Evolutionary conservation across 2,797 vertebrate genomes (phyloP).

Genomic region (Melopsittacus undulatus): DNA sequence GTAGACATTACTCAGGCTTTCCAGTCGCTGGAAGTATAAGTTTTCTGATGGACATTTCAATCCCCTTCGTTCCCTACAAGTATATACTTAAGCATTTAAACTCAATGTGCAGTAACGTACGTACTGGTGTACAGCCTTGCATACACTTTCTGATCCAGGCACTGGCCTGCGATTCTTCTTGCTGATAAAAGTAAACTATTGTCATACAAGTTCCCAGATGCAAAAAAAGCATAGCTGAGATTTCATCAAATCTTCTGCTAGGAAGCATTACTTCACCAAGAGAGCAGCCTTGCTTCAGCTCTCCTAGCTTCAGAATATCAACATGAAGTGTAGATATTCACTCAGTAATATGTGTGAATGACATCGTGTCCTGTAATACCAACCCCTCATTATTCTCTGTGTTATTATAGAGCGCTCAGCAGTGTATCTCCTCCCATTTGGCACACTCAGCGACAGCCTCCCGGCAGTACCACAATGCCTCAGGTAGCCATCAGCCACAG

Average conservation of each 20-base stretch:
- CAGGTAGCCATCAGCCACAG: slow-evolving; percentile 56
- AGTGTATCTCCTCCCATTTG: slow-evolving; percentile 52
- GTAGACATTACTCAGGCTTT: not conserved
- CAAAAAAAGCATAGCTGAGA: not conserved
- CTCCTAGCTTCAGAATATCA: not conserved
- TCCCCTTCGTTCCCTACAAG: not conserved
- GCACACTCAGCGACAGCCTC: slow-evolving; percentile 43
- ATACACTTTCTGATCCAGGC: not conserved
- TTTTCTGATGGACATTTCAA: not conserved
- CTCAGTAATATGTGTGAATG: not conserved
- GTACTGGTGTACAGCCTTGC: not conserved
- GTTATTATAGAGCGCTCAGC: slow-evolving; percentile 58
- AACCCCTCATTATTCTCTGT: not conserved
- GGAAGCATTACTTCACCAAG: not conserved
- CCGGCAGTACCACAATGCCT: slow-evolving; percentile 53
- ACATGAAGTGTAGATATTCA: not conserved
- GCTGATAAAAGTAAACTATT: not conserved
- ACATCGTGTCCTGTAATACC: not conserved
- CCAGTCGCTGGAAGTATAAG: not conserved
- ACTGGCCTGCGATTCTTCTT: not conserved
- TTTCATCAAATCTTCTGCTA: not conserved
- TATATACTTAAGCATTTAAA: not conserved
- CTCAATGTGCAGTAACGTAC: not conserved
- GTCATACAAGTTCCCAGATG: not conserved
- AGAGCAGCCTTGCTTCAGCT: not conserved